Conservation (phyloP, 2,888 invertebrate species). For the Taenaris catops region DNA sequence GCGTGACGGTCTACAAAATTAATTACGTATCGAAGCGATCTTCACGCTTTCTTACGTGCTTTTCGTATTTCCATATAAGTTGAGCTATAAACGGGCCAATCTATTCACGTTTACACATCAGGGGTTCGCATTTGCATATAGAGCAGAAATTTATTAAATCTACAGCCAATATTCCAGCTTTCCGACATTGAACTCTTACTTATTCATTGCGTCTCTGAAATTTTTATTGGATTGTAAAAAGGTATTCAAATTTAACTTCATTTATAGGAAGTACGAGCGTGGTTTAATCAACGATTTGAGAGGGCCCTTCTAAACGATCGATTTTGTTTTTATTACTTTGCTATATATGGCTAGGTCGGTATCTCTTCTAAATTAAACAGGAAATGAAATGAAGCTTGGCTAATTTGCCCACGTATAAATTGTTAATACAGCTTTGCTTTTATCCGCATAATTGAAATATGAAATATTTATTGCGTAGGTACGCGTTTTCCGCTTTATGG, state of each 20-base stretch:
- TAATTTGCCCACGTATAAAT: slow-evolving; percentile 9
- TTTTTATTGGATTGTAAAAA: slow-evolving; percentile 58
- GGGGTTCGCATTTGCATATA: slow-evolving; percentile 79
- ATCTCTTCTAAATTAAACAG: slow-evolving; percentile 7
- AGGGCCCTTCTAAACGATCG: slow-evolving; percentile 16
- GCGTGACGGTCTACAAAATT: slow-evolving; percentile 62
- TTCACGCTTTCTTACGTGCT: slow-evolving; percentile 77
- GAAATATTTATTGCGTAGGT: slow-evolving; percentile 6
- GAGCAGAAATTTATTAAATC: slow-evolving; percentile 80
- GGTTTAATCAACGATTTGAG: slow-evolving; percentile 25
- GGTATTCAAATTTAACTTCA: slow-evolving; percentile 32
- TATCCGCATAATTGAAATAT: slow-evolving; percentile 12
- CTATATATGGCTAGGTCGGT: slow-evolving; percentile 4
- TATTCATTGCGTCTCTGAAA: slow-evolving; percentile 55
- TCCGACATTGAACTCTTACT: slow-evolving; percentile 73
- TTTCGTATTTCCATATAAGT: slow-evolving; percentile 79
- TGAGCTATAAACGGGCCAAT: slow-evolving; percentile 80
- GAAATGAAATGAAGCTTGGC: slow-evolving; percentile 6
- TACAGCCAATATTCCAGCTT: slow-evolving; percentile 76
- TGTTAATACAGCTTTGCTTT: slow-evolving; percentile 8
- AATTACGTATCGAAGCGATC: slow-evolving; percentile 76
- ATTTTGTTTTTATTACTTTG: slow-evolving; percentile 16
- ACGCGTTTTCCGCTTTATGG: slow-evolving; percentile 8
- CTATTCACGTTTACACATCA: slow-evolving; percentile 81
- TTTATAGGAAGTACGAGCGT: slow-evolving; percentile 23